Evolutionary conservation across 1,140 invertebrate genomes (phyloP).

Genomic region (Pachypeltis micranthus): DNA sequence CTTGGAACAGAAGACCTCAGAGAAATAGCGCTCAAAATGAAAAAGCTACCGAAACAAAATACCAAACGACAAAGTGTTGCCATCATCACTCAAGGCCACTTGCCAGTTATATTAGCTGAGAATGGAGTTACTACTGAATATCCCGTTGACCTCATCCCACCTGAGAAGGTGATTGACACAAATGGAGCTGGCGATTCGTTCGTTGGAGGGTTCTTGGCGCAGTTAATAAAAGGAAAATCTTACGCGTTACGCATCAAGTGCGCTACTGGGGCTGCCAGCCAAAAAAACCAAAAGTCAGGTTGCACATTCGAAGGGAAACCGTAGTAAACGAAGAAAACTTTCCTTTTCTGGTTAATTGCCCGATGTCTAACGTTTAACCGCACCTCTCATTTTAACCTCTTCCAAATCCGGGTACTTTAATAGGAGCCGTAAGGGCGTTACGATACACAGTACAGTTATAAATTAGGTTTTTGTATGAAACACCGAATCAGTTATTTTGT

Average conservation of each 20-base stretch:
- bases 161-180: slow-evolving; percentile 83
- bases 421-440: too few relatives aligned
- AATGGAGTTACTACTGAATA: slow-evolving; percentile 54
- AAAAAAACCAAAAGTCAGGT: slow-evolving; percentile 75
- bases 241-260: slow-evolving; percentile 73
- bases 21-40: slow-evolving; percentile 74
- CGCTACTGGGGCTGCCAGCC: slow-evolving; percentile 73
- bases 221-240: slow-evolving; percentile 64
- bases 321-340: too few relatives aligned
- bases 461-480: too few relatives aligned
- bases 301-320: slow-evolving; percentile 55
- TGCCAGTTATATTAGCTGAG: slow-evolving; percentile 69
- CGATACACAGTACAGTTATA: too few relatives aligned
- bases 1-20: slow-evolving; percentile 60
- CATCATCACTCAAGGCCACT: slow-evolving; percentile 82
- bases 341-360: too few relatives aligned
- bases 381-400: too few relatives aligned
- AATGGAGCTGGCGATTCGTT: slow-evolving; percentile 99
- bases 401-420: too few relatives aligned
- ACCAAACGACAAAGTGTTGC: slow-evolving; percentile 55
- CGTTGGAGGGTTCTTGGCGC: slow-evolving; percentile 86
- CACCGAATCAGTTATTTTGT: too few relatives aligned
- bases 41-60: slow-evolving; percentile 65
- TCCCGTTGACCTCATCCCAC: slow-evolving; percentile 53
- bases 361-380: too few relatives aligned